Evolutionary conservation across 2,888 invertebrate species (phyloP), one percentile per base, ranked within the genome.

Genomic region (Homarus gammarus): DNA sequence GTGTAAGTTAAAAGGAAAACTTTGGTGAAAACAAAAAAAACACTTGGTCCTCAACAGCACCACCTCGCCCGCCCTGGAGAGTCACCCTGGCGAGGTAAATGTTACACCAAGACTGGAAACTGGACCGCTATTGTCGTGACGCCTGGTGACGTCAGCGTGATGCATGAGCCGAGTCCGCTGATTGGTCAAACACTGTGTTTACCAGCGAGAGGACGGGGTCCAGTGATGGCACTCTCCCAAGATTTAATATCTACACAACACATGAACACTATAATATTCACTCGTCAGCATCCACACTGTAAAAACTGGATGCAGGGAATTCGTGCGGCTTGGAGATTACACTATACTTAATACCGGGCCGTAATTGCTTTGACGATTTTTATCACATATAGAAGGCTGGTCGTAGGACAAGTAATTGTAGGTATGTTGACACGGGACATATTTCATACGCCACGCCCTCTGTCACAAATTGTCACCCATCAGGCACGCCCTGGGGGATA

Each of bases 381-480:
- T 70, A 83, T 83, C 82, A 83, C 82, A 70, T 72, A 70, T 33
- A 83, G n/a, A 70, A 70, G 44, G 82, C 44, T 44, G 70, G 70
- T 27, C 33, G 70, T 36, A 81, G 61, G 81, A 31, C 81, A n/a
- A 36, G 84, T 84, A 84, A 84, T 84, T 77, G 64, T 22, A 49
- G 84, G 84, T 77, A 49, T 64, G 84, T 36, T 84, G 84, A 84
- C 84, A 49, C 44, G 61, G 84, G 84, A 84, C 75, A 75, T 84
- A 77, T 84, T 77, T 84, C 84, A 77, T 61, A 61, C 31, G 73
- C 31, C 73, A 61, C 84, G 77, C 84, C 84, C 84, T 31, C 75
- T 84, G 84, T 84, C 84, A 77, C 84, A 84, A 84, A 84, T 77
- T 84, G 84, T 84, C 84, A 84, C 84, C 84, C 84, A 70, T 33